Conservation (phyloP, 2,888 invertebrate species). For the Cheilosia vernalis region DNA sequence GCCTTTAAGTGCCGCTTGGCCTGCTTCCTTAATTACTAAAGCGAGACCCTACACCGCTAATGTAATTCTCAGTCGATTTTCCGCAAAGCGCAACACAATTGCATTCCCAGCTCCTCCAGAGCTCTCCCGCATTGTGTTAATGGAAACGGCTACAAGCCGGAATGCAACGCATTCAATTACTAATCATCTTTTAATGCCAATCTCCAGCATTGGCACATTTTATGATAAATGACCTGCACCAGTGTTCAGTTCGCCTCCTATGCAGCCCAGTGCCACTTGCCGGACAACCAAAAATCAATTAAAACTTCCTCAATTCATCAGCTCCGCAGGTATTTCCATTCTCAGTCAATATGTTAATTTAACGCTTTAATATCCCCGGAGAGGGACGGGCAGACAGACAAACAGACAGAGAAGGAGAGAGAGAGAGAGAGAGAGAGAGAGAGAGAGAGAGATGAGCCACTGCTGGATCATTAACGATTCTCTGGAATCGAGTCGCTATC, state of each 20-base stretch:
- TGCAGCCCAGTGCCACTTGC: conserved; percentile 28
- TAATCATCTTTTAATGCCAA: conserved; percentile 75
- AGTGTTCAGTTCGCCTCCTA: conserved; percentile 52
- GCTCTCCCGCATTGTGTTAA: conserved; percentile 35
- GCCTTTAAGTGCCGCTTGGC: conserved; percentile 3
- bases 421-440: neutral
- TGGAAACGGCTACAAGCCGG: conserved; percentile 30
- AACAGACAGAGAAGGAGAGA: neutral
- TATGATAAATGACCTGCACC: conserved; percentile 65
- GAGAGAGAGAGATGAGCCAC: neutral
- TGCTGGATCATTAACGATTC: conserved; percentile 70
- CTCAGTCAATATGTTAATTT: conserved; percentile 74
- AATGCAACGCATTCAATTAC: conserved; percentile 63
- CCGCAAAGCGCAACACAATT: conserved; percentile 65
- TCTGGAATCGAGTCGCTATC: conserved; percentile 47
- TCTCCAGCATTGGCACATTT: conserved; percentile 64
- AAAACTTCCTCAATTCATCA: conserved; percentile 73
- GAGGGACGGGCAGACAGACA: neutral
- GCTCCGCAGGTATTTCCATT: conserved; percentile 65
- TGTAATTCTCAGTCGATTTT: conserved; percentile 54
- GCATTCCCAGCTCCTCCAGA: conserved; percentile 33
- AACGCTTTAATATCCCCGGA: conserved; percentile 69
- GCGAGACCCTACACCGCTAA: conserved; percentile 10
- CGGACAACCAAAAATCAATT: conserved; percentile 70
- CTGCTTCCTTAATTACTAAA: conserved; percentile 13